A percentile compares a stretch with the other conserved stretches of the same genome.
phyloP scores from a whole-genome alignment of 2,113 vertebrate species.

The Xenopus laevis region DNA sequence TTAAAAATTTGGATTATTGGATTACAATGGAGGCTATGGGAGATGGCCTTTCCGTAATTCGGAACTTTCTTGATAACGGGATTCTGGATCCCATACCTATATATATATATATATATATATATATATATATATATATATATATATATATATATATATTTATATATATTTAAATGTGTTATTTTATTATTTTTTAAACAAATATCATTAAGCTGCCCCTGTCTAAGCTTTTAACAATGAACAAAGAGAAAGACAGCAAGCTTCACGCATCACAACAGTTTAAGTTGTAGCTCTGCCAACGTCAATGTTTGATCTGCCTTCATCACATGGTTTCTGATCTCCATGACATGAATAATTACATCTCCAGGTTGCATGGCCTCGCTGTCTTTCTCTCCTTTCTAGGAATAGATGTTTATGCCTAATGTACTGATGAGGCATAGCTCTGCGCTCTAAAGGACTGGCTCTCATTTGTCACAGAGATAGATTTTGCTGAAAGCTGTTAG shows the following conservation, averaged over 20 bases:
- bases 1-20: too few species aligned
- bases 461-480: conserved; percentile 59
- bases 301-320: conserved; percentile 22
- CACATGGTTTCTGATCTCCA: neutral
- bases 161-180: too few species aligned
- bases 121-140: too few species aligned
- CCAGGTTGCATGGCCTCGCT: neutral
- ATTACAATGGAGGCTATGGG: too few species aligned
- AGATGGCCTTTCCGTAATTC: too few species aligned
- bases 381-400: neutral
- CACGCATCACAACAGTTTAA: conserved; percentile 23
- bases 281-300: neutral
- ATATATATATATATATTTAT: too few species aligned
- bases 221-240: conserved; percentile 11
- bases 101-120: too few species aligned
- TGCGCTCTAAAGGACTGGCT: conserved; percentile 48
- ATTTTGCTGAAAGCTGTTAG: conserved; percentile 64
- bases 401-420: conserved; percentile 37
- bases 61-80: too few species aligned
- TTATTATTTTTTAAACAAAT: too few species aligned
- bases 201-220: neutral
- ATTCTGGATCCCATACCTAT: too few species aligned
- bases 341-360: conserved; percentile 18
- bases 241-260: conserved; percentile 5
- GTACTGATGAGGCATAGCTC: conserved; percentile 41